phyloP scores from a whole-genome alignment of 2,113 vertebrate species.

The Pongo abelii region DNA sequence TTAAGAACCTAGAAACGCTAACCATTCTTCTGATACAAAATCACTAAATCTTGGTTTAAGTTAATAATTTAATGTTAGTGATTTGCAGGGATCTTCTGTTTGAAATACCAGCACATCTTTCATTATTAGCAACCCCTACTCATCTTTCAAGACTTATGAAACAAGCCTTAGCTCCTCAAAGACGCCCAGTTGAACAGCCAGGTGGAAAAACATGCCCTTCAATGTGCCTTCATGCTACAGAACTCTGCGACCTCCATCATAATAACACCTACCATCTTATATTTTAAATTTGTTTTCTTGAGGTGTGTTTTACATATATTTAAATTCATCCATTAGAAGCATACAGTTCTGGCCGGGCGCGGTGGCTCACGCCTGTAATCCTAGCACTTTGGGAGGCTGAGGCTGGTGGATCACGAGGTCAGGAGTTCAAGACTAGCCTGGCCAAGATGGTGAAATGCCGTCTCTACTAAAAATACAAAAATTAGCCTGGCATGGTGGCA shows the following conservation, averaged over 20 bases:
- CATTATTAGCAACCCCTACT: neutral
- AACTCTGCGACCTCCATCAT: neutral
- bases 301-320: neutral
- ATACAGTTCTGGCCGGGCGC: neutral
- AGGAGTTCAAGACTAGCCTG: too few species aligned
- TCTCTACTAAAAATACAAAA: too few species aligned
- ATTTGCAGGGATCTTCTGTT: neutral
- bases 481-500: too few species aligned
- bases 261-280: neutral
- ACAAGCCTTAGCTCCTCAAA: neutral
- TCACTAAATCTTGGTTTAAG: constrained; percentile 7
- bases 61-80: neutral
- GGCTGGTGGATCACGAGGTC: too few species aligned
- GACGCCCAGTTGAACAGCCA: neutral
- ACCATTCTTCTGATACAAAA: constrained; percentile 11
- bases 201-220: neutral
- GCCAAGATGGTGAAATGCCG: too few species aligned
- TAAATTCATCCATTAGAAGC: neutral
- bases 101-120: neutral
- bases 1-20: neutral
- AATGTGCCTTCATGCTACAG: neutral
- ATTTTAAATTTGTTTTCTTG: neutral
- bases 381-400: too few species aligned
- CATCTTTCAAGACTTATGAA: constrained; percentile 15
- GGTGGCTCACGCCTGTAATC: too few species aligned